Percentiles rank a stretch among this genome's conserved stretches.
Conservation (phyloP, 2,888 invertebrate species). For the Plagiodera versicolora region DNA sequence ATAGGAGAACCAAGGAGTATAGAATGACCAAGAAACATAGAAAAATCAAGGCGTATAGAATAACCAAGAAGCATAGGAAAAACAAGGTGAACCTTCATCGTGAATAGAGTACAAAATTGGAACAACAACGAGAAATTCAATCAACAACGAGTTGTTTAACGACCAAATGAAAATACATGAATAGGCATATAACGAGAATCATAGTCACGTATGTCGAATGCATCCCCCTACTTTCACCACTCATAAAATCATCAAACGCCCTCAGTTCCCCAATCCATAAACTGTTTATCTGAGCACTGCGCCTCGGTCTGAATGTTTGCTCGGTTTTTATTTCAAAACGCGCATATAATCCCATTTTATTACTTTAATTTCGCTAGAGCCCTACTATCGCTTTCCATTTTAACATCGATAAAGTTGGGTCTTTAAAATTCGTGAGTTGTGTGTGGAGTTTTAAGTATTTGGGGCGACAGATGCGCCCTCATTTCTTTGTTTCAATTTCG, state of each 20-base stretch:
- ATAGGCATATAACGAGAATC: too few species aligned
- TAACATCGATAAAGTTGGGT: conserved; percentile 37
- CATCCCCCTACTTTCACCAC: conserved; percentile 6
- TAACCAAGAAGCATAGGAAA: too few species aligned
- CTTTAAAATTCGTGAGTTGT: conserved; percentile 24
- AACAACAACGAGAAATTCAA: too few species aligned
- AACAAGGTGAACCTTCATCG: too few species aligned
- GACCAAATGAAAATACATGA: too few species aligned
- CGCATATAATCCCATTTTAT: conserved; percentile 37
- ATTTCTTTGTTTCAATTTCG: background rate
- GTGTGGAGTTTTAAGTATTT: background rate
- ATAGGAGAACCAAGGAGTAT: too few species aligned
- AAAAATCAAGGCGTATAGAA: too few species aligned
- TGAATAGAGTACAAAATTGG: too few species aligned
- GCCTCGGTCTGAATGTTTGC: conserved; percentile 5
- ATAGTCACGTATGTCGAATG: too few species aligned
- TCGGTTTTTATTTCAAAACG: conserved; percentile 9
- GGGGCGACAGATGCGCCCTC: background rate
- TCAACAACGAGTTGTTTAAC: too few species aligned
- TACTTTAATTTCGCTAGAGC: conserved; percentile 45
- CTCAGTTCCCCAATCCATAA: conserved; percentile 20
- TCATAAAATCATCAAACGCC: conserved; percentile 16
- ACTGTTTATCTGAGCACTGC: conserved; percentile 20
- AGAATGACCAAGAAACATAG: too few species aligned
- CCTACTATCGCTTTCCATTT: conserved; percentile 38